phyloP scores from a whole-genome alignment of 2,113 vertebrate species.

The Pristiophorus japonicus region DNA sequence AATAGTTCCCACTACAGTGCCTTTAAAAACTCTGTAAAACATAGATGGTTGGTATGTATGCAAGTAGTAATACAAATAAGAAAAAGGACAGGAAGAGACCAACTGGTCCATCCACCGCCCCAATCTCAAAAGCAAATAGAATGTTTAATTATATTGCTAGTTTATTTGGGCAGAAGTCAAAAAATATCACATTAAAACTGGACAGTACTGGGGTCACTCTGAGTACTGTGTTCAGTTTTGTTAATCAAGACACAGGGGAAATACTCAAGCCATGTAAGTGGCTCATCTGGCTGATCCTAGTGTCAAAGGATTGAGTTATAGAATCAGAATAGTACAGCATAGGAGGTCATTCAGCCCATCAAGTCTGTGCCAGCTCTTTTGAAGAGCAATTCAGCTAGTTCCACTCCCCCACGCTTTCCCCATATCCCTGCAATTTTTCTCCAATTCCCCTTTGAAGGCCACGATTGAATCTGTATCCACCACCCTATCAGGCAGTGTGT shows the following conservation, averaged over 20 bases:
- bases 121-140: background rate
- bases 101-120: background rate
- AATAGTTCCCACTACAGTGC: background rate
- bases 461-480: too few relatives aligned
- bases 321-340: background rate
- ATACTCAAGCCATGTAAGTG: background rate
- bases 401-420: background rate
- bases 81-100: background rate
- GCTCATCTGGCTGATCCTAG: background rate
- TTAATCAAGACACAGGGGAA: background rate
- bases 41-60: background rate
- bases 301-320: background rate
- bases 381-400: background rate
- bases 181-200: background rate
- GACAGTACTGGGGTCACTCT: background rate
- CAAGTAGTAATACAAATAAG: background rate
- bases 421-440: background rate
- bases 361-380: background rate
- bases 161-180: background rate
- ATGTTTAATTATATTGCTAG: background rate
- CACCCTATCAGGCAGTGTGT: too few relatives aligned
- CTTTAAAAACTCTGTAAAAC: background rate
- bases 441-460: too few relatives aligned
- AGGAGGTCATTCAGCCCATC: background rate
- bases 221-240: background rate